Percentiles rank a stretch among this genome's conserved stretches.
These are phyloP conservation scores for Clistopyga incitator DNA, from an alignment of 2,888 invertebrate genomes.

Conservation along the genomic window DNA sequence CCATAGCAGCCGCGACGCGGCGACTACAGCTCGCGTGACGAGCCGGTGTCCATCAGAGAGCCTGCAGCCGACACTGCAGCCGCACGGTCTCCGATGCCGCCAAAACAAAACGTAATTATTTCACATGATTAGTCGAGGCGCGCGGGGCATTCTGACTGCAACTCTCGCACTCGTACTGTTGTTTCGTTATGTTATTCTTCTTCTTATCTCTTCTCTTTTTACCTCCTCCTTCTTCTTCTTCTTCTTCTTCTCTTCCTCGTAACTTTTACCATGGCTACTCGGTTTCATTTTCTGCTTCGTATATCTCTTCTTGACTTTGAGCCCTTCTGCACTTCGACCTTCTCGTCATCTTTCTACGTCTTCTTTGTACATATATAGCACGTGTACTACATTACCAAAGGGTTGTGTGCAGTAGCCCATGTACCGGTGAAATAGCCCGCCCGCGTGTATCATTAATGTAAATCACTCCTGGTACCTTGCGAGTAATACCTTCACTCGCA, in stretches of 20 bases:
- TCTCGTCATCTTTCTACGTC: slow-evolving; percentile 23
- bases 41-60: slow-evolving; percentile 78
- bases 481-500: slow-evolving; percentile 57
- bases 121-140: slow-evolving; percentile 80
- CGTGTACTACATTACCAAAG: slow-evolving; percentile 17
- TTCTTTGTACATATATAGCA: slow-evolving; percentile 28
- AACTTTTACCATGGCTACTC: slow-evolving; percentile 12
- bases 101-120: slow-evolving; percentile 83
- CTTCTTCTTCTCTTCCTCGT: slow-evolving; percentile 41
- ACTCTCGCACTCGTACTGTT: slow-evolving; percentile 44
- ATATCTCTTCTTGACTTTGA: slow-evolving; percentile 6
- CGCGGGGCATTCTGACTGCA: slow-evolving; percentile 61
- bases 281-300: slow-evolving; percentile 14
- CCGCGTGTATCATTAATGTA: slow-evolving; percentile 74
- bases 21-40: slow-evolving; percentile 78
- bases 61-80: slow-evolving; percentile 63
- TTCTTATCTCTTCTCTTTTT: slow-evolving; percentile 31
- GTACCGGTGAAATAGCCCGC: slow-evolving; percentile 10
- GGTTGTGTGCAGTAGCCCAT: slow-evolving; percentile 18
- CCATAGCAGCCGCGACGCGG: slow-evolving; percentile 32
- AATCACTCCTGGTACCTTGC: slow-evolving; percentile 72
- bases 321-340: slow-evolving; percentile 25
- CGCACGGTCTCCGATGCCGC: slow-evolving; percentile 69
- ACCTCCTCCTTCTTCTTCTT: slow-evolving; percentile 14
- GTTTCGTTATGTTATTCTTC: slow-evolving; percentile 43